These are phyloP conservation scores for Malurus leucopterus DNA, from an alignment of 2,797 vertebrate species.

Conservation along the genomic window DNA sequence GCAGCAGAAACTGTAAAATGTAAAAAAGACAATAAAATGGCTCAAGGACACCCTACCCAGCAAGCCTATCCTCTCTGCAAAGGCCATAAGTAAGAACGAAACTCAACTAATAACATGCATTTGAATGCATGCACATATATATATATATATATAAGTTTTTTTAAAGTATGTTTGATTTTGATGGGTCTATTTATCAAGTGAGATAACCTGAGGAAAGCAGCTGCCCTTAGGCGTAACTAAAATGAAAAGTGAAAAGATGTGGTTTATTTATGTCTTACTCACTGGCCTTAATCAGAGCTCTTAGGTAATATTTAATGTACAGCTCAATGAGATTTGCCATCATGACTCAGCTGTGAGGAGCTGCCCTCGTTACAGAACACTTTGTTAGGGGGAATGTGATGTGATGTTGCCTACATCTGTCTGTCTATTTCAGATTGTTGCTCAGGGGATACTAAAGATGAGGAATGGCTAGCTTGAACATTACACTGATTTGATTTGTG, in stretches of 20 bases:
- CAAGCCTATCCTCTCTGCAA: background rate
- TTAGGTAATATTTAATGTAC: background rate
- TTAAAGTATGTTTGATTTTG: background rate
- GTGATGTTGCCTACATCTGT: background rate
- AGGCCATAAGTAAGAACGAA: background rate
- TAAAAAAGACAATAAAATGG: background rate
- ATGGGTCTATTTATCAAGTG: background rate
- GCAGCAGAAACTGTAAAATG: background rate
- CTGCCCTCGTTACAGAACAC: background rate
- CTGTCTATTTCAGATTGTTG: background rate
- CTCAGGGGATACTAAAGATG: background rate
- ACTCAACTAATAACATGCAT: background rate
- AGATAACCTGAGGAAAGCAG: background rate
- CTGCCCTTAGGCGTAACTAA: background rate
- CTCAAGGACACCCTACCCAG: background rate
- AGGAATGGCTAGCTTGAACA: background rate
- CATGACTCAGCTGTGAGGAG: background rate
- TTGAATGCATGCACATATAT: background rate
- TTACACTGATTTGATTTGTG: background rate
- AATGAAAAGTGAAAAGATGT: background rate
- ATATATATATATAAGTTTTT: too few relatives aligned
- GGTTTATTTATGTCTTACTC: background rate
- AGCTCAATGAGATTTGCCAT: background rate
- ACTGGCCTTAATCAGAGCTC: background rate
- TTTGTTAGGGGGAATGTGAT: background rate